Conservation (phyloP, 2,888 invertebrate genomes). For the Lycocerus yunnanus region DNA sequence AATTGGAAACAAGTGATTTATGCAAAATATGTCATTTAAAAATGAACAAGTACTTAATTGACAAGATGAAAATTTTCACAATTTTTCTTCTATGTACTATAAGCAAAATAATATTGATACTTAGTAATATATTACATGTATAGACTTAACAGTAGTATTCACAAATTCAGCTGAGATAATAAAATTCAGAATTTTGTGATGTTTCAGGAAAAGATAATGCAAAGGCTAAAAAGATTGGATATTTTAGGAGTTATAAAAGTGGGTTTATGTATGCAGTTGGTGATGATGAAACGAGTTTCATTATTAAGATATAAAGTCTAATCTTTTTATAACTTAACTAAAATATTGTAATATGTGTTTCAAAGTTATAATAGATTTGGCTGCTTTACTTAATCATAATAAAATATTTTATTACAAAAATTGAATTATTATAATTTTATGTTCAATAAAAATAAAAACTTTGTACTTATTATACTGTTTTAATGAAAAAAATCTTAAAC, state of each 20-base stretch:
- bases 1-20: background rate
- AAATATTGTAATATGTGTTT: constrained; percentile 3
- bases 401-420: background rate
- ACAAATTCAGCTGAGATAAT: constrained; percentile 4
- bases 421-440: background rate
- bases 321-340: constrained; percentile 11
- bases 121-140: background rate
- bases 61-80: no score
- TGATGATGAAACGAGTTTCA: constrained; percentile 18
- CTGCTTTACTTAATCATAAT: background rate
- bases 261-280: constrained; percentile 18
- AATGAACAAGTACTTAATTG: no score
- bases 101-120: background rate
- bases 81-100: background rate
- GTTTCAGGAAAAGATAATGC: constrained; percentile 10
- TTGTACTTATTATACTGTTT: background rate
- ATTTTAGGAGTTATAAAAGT: constrained; percentile 19
- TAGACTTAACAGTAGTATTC: background rate
- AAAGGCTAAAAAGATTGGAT: constrained; percentile 15
- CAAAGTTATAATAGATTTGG: background rate
- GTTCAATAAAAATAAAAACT: background rate
- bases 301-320: constrained; percentile 17
- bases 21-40: no score
- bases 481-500: background rate
- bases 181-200: constrained; percentile 3